phyloP scores from a whole-genome alignment of 2,113 vertebrate species.

The Phalacrocorax aristotelis region DNA sequence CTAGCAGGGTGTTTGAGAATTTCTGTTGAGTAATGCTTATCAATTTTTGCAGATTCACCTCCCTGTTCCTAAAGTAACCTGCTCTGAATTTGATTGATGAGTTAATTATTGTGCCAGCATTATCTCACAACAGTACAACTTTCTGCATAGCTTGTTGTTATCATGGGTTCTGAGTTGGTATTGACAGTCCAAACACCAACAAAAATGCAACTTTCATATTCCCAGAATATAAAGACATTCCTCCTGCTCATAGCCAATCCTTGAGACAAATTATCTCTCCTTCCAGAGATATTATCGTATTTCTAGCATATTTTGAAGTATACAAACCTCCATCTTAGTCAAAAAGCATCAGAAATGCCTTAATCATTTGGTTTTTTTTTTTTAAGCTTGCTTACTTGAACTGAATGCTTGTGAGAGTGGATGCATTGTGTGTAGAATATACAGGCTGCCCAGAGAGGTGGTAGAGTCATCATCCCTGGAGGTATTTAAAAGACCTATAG shows the following conservation, averaged over 20 bases:
- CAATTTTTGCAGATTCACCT: constrained; percentile 12
- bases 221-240: neutral
- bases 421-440: neutral
- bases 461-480: too few species aligned
- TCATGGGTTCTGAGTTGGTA: neutral
- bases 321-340: neutral
- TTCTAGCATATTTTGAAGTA: neutral
- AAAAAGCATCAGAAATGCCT: neutral
- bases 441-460: too few species aligned
- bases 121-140: neutral
- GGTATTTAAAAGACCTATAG: too few species aligned
- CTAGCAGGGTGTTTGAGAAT: neutral
- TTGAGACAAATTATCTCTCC: neutral
- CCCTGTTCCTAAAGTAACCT: neutral
- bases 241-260: neutral
- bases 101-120: constrained; percentile 14
- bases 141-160: neutral
- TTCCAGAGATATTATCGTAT: neutral
- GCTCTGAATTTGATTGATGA: constrained; percentile 9
- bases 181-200: neutral
- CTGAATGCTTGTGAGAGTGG: neutral
- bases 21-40: constrained; percentile 22
- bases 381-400: neutral
- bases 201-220: neutral
- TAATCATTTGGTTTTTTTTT: neutral